These are phyloP conservation scores for Pardalotus punctatus DNA, from an alignment of 2,113 vertebrate species.

Conservation along the genomic window DNA sequence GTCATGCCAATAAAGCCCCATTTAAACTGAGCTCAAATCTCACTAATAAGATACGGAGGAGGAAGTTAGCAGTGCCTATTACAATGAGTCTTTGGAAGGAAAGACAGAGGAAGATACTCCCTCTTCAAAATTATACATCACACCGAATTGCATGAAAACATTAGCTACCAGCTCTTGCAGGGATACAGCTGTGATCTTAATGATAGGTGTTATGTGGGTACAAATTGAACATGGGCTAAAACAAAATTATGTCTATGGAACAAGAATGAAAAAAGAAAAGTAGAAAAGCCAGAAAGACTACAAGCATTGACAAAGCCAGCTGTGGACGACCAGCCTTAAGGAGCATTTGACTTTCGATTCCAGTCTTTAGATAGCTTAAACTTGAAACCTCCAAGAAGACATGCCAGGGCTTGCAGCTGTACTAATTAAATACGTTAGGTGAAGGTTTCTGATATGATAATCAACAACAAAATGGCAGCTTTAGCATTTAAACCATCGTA, in stretches of 20 bases:
- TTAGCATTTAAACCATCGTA: conserved; percentile 41
- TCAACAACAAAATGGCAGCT: conserved; percentile 20
- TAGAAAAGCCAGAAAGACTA: not conserved
- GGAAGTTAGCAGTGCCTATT: not conserved
- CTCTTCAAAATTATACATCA: not conserved
- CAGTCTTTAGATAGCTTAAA: not conserved
- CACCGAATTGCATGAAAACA: not conserved
- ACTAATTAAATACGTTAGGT: not conserved
- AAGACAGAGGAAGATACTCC: not conserved
- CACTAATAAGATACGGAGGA: not conserved
- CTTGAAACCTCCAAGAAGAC: not conserved
- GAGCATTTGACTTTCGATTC: not conserved
- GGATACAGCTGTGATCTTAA: not conserved
- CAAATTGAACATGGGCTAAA: not conserved
- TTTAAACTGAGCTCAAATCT: not conserved
- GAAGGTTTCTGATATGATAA: conserved; percentile 61
- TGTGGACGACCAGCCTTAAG: not conserved
- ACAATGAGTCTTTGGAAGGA: not conserved
- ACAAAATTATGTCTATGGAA: not conserved
- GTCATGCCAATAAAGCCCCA: not conserved
- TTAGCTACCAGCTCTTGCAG: not conserved
- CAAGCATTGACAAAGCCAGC: not conserved
- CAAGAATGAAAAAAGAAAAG: not conserved
- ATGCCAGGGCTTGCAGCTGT: conserved; percentile 20
- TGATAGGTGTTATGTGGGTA: not conserved